Percentiles rank a stretch among this genome's conserved stretches.
phyloP scores from a whole-genome alignment of 2,888 invertebrate genomes.

The Caenorhabditis imperialis region DNA sequence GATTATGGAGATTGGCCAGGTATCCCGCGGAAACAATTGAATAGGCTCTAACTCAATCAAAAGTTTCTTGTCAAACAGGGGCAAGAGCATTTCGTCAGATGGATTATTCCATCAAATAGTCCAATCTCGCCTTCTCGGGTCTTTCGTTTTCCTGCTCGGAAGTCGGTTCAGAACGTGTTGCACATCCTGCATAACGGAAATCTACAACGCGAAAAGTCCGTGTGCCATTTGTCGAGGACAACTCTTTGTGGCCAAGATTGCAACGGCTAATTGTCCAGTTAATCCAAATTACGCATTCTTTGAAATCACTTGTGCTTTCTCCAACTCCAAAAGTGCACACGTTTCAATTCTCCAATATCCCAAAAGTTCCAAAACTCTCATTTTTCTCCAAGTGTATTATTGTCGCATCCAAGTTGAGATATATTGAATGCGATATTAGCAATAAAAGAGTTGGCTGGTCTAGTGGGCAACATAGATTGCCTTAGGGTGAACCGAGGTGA shows the following conservation, averaged over 20 bases:
- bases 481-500: constrained; percentile 52
- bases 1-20: constrained; percentile 39
- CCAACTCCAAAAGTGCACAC: constrained; percentile 14
- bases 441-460: constrained; percentile 57
- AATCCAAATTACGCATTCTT: constrained; percentile 53
- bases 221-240: constrained; percentile 46
- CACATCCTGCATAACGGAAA: constrained; percentile 33
- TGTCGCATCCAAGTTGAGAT: constrained; percentile 46
- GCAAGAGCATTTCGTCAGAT: constrained; percentile 24
- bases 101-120: constrained; percentile 27
- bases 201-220: constrained; percentile 40
- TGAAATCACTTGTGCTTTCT: constrained; percentile 39
- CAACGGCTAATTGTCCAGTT: constrained; percentile 50
- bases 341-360: not conserved
- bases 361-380: not conserved
- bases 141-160: not conserved
- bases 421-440: constrained; percentile 67
- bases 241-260: constrained; percentile 46
- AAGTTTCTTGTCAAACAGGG: constrained; percentile 39
- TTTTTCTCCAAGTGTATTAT: constrained; percentile 6
- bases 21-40: constrained; percentile 49
- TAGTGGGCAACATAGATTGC: constrained; percentile 55
- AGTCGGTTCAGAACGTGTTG: constrained; percentile 20
- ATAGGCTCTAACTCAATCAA: constrained; percentile 41
- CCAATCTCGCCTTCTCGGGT: constrained; percentile 10